Base-by-base conservation (phyloP, 92 coral and sea anemone species). In the Parazoanthus darwini region DNA sequence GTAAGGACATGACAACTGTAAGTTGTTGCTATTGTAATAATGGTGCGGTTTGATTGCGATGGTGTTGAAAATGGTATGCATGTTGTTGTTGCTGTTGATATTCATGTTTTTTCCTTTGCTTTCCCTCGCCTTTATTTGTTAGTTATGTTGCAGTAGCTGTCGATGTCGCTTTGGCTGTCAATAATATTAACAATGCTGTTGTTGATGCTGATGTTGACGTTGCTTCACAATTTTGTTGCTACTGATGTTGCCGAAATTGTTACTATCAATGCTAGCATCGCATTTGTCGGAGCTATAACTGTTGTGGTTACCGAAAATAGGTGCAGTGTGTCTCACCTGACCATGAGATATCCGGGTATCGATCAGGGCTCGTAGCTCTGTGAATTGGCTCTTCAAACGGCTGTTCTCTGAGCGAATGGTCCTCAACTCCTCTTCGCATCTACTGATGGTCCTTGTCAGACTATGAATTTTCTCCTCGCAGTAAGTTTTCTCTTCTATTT, bases 401-500 rank as follows among this genome's bases (percentile, higher is more conserved):
- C 88, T 79, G 80, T 94, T 94, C 77, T 94, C 98, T 29, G 81
- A 70, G 74, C 96, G 90, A 8, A 94, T 92, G 43, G 77, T 8
- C 48, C 77, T 89, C 67, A 94, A 82, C 80, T 94, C 95, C 42
- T 79, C 91, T 35, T 94, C 98, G 70, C 94, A 94, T 22, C 86
- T 86, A 20, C 66, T 70, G 18, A 94, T 59, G 50, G 78, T 90
- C 78, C 88, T 65, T 9, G 93, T 92, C 58, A 94, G 89, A 23
- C 73, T 88, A 8, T 84, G 56, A 38, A 94, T 75, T 77, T 79
- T 91, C 70, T 93, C 94, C 79, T 94, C 98, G 66, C 59, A 89
- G 71, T 63, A 56, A 4, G 59, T 68, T n/a, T 89, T 93, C 81
- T 91, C 94, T 66, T 91, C 91, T 29, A 59, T 74, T 90, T 94